A percentile compares a stretch with the other conserved stretches of the same genome.
Evolutionary conservation across 2,797 vertebrate species (phyloP).

Genomic region (Xenops minutus): DNA sequence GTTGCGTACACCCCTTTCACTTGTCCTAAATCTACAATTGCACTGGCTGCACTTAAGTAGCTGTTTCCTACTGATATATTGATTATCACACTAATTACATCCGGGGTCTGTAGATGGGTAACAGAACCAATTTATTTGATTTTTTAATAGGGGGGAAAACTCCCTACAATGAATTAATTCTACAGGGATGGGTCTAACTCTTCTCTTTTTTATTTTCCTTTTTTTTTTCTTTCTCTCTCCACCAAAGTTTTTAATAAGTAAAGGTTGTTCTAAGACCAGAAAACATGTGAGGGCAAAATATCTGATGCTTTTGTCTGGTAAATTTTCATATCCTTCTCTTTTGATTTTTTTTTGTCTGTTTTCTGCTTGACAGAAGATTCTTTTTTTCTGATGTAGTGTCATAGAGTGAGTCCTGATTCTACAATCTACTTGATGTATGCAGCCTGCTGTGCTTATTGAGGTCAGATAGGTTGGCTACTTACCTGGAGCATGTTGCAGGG

Average conservation of each 20-base stretch:
- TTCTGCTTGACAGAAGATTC: background rate
- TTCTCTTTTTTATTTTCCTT: background rate
- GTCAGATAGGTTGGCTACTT: background rate
- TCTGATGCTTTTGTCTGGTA: background rate
- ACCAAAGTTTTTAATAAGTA: background rate
- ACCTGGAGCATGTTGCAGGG: background rate
- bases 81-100: conserved; percentile 85
- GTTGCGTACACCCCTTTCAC: conserved; percentile 68
- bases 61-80: conserved; percentile 83
- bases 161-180: conserved; percentile 79
- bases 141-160: conserved; percentile 71
- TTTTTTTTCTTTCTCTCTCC: background rate
- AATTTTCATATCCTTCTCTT: background rate
- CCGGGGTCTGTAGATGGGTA: conserved; percentile 54
- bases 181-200: conserved; percentile 49
- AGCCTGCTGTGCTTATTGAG: background rate
- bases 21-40: conserved; percentile 73
- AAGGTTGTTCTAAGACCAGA: background rate
- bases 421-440: background rate
- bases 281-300: background rate
- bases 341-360: background rate
- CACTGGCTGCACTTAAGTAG: conserved; percentile 66
- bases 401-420: background rate
- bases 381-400: background rate
- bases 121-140: conserved; percentile 55